Percentiles rank a stretch among this genome's conserved stretches.
Conservation (phyloP, 2,888 invertebrate genomes). For the Chrysolina oricalcia region DNA sequence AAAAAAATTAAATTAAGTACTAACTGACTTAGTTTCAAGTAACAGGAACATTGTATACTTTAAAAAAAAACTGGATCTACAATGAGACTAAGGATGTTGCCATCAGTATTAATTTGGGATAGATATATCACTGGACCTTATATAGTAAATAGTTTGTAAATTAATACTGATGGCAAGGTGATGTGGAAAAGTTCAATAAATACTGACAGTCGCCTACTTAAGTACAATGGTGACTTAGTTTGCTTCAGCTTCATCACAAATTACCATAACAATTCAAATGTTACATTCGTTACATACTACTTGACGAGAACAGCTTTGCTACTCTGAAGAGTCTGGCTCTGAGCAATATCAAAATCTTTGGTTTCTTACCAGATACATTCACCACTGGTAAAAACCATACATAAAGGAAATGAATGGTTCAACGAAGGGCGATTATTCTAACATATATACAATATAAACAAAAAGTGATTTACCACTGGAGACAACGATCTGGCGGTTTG, state of each 20-base stretch:
- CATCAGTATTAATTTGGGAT: conserved; percentile 47
- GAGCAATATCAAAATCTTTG: conserved; percentile 68
- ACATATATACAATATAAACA: conserved; percentile 66
- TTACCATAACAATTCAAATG: conserved; percentile 63
- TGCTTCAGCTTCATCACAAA: conserved; percentile 67
- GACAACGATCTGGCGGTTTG: conserved; percentile 56
- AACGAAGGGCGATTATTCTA: conserved; percentile 54
- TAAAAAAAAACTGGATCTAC: conserved; percentile 65
- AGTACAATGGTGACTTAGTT: conserved; percentile 68
- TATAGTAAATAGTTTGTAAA: conserved; percentile 45
- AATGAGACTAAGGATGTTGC: conserved; percentile 44
- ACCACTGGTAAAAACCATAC: conserved; percentile 59
- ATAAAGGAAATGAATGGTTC: conserved; percentile 34
- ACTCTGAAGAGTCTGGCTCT: conserved; percentile 61
- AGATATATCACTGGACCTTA: conserved; percentile 46
- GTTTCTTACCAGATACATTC: conserved; percentile 64
- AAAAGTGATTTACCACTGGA: conserved; percentile 55
- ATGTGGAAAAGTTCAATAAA: conserved; percentile 54
- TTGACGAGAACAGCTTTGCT: conserved; percentile 61
- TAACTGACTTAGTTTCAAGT: conserved; percentile 71
- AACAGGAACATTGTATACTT: conserved; percentile 71
- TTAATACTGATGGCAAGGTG: conserved; percentile 54
- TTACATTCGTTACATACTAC: conserved; percentile 64
- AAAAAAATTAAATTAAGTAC: conserved; percentile 55
- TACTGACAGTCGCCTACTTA: conserved; percentile 60